Conservation (phyloP, 37 sponge, comb jelly and placozoan species). For the Trichoplax adhaerens region DNA sequence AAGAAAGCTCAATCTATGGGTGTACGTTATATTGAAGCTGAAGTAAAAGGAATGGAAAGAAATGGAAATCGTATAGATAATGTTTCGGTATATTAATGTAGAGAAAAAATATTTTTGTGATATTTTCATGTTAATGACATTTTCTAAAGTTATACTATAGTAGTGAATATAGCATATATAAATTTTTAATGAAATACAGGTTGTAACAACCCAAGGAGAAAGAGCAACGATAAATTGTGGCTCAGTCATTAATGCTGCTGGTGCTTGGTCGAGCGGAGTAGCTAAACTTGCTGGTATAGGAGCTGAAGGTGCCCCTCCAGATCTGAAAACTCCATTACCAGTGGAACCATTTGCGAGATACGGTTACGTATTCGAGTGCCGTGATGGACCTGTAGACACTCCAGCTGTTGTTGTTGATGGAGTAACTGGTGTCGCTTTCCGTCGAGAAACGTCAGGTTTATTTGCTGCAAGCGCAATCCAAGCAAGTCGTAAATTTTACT, state of each 20-base stretch:
- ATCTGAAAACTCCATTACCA: constrained; percentile 38
- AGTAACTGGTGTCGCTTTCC: constrained; percentile 21
- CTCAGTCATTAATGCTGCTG: constrained; percentile 48
- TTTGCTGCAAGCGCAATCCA: too few relatives aligned
- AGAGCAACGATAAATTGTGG: too few relatives aligned
- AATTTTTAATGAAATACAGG: too few relatives aligned
- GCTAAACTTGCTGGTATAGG: constrained; percentile 61
- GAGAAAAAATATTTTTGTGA: neutral
- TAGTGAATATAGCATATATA: too few relatives aligned
- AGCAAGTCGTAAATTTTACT: too few relatives aligned
- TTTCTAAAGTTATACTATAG: neutral
- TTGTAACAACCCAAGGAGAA: too few relatives aligned
- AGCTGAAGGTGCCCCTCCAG: neutral
- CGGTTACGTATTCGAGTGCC: constrained; percentile 63
- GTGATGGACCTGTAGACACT: constrained; percentile 11
- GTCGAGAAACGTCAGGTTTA: constrained; percentile 10
- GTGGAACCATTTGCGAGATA: constrained; percentile 39
- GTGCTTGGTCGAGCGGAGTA: constrained; percentile 52
- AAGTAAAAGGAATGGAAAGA: constrained; percentile 34
- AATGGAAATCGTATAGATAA: constrained; percentile 14
- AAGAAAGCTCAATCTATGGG: constrained; percentile 53
- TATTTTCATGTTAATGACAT: too few relatives aligned
- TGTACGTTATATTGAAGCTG: constrained; percentile 37
- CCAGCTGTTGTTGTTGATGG: constrained; percentile 32
- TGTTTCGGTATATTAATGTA: constrained; percentile 24